Conservation (phyloP, 1,140 invertebrate species). For the Drosophila aff. region DNA sequence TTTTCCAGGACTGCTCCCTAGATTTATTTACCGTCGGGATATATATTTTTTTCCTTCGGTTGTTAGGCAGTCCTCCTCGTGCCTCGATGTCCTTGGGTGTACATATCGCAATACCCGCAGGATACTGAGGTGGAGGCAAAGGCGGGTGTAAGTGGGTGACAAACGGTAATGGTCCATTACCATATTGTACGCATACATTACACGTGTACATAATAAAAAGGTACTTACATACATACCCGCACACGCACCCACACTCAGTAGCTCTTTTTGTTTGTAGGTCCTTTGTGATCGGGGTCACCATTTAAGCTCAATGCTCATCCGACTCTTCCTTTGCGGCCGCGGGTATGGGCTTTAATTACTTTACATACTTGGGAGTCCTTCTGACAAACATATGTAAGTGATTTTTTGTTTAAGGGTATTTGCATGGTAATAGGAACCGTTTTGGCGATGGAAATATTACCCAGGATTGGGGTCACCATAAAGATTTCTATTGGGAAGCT, state of each 20-base stretch:
- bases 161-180: slow-evolving; percentile 56
- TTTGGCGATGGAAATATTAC: not conserved
- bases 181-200: slow-evolving; percentile 57
- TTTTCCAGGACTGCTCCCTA: slow-evolving; percentile 18
- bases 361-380: slow-evolving; percentile 3
- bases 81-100: slow-evolving; percentile 56
- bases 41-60: slow-evolving; percentile 33
- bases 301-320: slow-evolving; percentile 17
- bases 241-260: not conserved
- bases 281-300: slow-evolving; percentile 46
- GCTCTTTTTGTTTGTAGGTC: slow-evolving; percentile 21
- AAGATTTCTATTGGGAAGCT: no score
- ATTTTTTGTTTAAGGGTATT: not conserved
- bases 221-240: slow-evolving; percentile 27
- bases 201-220: slow-evolving; percentile 56
- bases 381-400: not conserved
- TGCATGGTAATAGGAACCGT: no score
- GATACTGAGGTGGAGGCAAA: not conserved
- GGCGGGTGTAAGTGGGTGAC: slow-evolving; percentile 48
- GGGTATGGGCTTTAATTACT: slow-evolving; percentile 23
- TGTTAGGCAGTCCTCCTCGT: slow-evolving; percentile 24
- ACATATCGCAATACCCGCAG: slow-evolving; percentile 20
- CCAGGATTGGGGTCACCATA: not conserved
- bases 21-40: slow-evolving; percentile 59
- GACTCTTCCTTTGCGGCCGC: slow-evolving; percentile 4